These are phyloP conservation scores for Platycheirus rosarum DNA, from an alignment of 2,888 invertebrate species.

Conservation along the genomic window DNA sequence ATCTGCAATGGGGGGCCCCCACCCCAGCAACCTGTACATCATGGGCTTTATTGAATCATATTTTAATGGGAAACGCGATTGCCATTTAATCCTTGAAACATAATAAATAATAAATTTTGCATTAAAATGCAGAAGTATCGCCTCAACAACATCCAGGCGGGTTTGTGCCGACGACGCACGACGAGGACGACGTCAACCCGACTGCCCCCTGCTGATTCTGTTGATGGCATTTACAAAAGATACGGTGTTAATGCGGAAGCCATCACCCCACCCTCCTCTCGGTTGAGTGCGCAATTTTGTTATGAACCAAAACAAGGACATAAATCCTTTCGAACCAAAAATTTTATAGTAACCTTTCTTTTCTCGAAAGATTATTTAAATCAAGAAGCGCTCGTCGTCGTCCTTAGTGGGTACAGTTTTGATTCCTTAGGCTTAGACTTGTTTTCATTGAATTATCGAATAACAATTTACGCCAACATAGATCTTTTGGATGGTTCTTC, in stretches of 20 bases:
- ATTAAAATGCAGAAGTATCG: slow-evolving; percentile 62
- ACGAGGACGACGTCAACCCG: neutral
- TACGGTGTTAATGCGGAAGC: slow-evolving; percentile 63
- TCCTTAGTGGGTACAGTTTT: slow-evolving; percentile 4
- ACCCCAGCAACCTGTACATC: neutral
- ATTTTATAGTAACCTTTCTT: slow-evolving; percentile 8
- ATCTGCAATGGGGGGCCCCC: neutral
- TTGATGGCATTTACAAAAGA: slow-evolving; percentile 54
- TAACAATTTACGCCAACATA: slow-evolving; percentile 16
- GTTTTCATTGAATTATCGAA: slow-evolving; percentile 46
- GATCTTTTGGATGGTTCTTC: slow-evolving; percentile 38
- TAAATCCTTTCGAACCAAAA: slow-evolving; percentile 48
- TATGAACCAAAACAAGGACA: slow-evolving; percentile 71
- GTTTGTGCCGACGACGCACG: neutral
- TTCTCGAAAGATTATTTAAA: slow-evolving; percentile 46
- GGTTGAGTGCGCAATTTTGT: slow-evolving; percentile 67
- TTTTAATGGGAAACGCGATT: slow-evolving; percentile 64
- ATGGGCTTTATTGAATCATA: slow-evolving; percentile 66
- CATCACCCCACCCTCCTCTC: slow-evolving; percentile 1
- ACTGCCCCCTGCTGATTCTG: slow-evolving; percentile 43
- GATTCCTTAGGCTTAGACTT: slow-evolving; percentile 34
- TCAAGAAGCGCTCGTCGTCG: neutral
- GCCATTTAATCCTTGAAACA: slow-evolving; percentile 68
- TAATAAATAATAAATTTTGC: slow-evolving; percentile 69
- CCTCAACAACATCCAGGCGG: neutral